A percentile compares a stretch with the other conserved stretches of the same genome.
These are phyloP conservation scores for Nyctereutes procyonoides DNA, from an alignment of 2,113 vertebrate genomes.

Conservation along the genomic window DNA sequence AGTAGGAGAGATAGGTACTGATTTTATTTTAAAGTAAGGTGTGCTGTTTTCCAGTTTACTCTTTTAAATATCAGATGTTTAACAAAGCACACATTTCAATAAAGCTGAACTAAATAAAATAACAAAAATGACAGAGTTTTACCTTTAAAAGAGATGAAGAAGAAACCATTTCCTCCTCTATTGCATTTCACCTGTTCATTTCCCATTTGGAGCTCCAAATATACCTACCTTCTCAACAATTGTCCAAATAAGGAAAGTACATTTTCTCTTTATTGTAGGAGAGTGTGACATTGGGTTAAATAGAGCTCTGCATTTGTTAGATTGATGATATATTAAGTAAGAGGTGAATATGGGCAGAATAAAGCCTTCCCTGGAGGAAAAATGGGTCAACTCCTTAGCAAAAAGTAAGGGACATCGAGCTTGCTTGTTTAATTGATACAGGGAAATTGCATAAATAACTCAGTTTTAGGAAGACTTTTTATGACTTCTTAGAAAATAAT, in stretches of 20 bases:
- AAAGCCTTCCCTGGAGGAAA: background rate
- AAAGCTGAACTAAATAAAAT: constrained; percentile 42
- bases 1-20: background rate
- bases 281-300: background rate
- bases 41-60: background rate
- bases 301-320: background rate
- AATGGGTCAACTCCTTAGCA: background rate
- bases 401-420: background rate
- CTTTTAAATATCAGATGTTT: background rate
- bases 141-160: background rate
- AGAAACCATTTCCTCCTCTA: background rate
- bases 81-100: background rate
- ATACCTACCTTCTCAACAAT: background rate
- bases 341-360: background rate
- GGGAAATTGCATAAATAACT: background rate
- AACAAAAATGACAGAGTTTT: background rate
- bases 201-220: background rate
- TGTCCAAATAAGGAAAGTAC: background rate
- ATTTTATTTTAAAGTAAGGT: constrained; percentile 24
- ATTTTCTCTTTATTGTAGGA: background rate
- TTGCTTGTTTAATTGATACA: background rate
- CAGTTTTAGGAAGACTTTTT: background rate
- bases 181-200: background rate
- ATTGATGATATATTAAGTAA: background rate
- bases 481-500: background rate